phyloP scores from a whole-genome alignment of 2,113 vertebrate genomes.

The Pangasianodon gigas region DNA sequence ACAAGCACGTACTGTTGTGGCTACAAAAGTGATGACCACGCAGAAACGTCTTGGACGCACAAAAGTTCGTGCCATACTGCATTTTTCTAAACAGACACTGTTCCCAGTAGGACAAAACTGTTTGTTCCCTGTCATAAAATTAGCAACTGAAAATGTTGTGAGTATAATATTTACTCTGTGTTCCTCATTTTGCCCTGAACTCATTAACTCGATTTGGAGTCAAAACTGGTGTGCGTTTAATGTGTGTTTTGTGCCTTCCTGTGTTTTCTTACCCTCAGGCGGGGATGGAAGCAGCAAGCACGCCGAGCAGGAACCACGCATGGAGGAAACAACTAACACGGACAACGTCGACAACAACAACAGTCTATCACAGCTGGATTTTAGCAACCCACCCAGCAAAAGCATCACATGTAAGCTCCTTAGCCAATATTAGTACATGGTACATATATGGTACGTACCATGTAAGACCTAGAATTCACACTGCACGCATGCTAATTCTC shows the following conservation, averaged over 20 bases:
- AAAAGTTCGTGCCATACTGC: neutral
- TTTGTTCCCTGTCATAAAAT: neutral
- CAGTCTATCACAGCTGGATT: constrained; percentile 58
- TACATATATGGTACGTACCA: neutral
- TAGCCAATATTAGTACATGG: neutral
- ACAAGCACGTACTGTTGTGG: constrained; percentile 20
- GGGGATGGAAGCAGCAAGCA: constrained; percentile 63
- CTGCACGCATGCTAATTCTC: neutral
- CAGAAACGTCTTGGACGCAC: constrained; percentile 28
- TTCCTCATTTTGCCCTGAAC: neutral
- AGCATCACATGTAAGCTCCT: constrained; percentile 74
- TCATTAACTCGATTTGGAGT: neutral
- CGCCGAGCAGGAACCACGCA: constrained; percentile 67
- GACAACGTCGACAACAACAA: constrained; percentile 62
- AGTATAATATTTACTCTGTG: neutral
- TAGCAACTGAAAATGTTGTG: neutral
- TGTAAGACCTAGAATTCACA: neutral
- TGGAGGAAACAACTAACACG: constrained; percentile 48
- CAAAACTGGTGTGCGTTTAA: neutral
- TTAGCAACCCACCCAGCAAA: constrained; percentile 59
- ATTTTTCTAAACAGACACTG: constrained; percentile 6
- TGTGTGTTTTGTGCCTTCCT: constrained; percentile 49
- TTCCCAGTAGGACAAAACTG: neutral
- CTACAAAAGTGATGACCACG: constrained; percentile 43
- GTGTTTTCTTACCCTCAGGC: constrained; percentile 58